Base-by-base conservation (phyloP, 1,140 invertebrate genomes). In the Habropoda laboriosa region DNA sequence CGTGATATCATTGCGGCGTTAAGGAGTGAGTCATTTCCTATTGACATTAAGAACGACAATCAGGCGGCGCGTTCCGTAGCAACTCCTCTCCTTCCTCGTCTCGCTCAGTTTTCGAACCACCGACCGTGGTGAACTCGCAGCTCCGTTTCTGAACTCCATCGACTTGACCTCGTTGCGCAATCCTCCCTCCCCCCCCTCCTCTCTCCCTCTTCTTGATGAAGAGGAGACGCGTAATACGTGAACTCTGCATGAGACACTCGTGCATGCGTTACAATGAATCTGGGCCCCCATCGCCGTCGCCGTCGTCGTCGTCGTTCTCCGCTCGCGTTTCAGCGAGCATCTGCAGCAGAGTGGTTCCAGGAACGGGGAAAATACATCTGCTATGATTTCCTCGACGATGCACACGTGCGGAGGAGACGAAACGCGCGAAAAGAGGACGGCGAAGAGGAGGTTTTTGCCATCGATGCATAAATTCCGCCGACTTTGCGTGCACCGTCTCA, bases 21-120 rank as follows among this genome's bases (percentile, higher is more conserved):
- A 78, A 83, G 63, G 64, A 86, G 81, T 89, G 88, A 89, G 75
- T 89, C 88, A 88, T 77, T 89, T 87, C 82, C 88, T 86, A 89
- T 87, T 88, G 87, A 83, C 82, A 82, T 88, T 88, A 88, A 87
- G 73, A 80, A 70, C 49, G 81, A 78, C 83, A 75, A 80, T 83
- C 76, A 55, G 79, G 82, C 76, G 40, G 24, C 70, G 27, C 47
- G 24, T 75, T 79, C 42, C 51, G 47, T 49, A 63, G 51, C 66
- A 30, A 64, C 78, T 49, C 35, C 67, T 35, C 30, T 40, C 45
- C n/a, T n/a, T 45, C 30, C n/a, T 13, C 45, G 18, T 24, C 40
- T 55, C 81, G 55, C 38, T 38, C 47, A 45, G 49, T 70, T 74
- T 55, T 71, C 74, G 53, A 68, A 40, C 4, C 42, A 38, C 53